These are phyloP conservation scores for Pandemis heparana DNA, from an alignment of 2,888 invertebrate species.

Conservation along the genomic window DNA sequence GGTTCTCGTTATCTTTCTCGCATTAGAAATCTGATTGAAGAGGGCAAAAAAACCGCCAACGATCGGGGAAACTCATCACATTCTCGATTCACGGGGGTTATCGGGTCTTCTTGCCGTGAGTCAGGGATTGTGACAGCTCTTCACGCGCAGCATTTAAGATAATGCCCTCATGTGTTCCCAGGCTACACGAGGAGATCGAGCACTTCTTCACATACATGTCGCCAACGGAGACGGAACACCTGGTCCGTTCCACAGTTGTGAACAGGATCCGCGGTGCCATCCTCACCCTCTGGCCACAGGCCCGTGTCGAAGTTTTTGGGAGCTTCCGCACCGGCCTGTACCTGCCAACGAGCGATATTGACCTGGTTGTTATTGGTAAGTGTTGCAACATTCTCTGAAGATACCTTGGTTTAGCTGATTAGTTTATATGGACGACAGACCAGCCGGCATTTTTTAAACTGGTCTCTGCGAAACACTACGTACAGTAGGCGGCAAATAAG, in stretches of 20 bases:
- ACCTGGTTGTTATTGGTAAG: slow-evolving; percentile 87
- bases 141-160: not conserved
- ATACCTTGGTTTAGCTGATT: too few species aligned
- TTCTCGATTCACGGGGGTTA: too few species aligned
- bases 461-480: too few species aligned
- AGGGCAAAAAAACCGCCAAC: too few species aligned
- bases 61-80: too few species aligned
- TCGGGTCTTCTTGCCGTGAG: too few species aligned
- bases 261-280: slow-evolving; percentile 95
- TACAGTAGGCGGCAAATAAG: too few species aligned
- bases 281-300: slow-evolving; percentile 95
- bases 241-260: slow-evolving; percentile 95
- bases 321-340: slow-evolving; percentile 99
- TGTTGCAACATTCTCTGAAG: slow-evolving; percentile 29
- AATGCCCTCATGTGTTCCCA: slow-evolving; percentile 66
- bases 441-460: too few species aligned
- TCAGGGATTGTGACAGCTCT: too few species aligned
- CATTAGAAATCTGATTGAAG: too few species aligned
- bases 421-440: too few species aligned
- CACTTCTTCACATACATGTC: slow-evolving; percentile 98
- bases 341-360: slow-evolving; percentile 96
- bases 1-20: too few species aligned
- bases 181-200: slow-evolving; percentile 98
- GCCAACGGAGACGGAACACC: slow-evolving; percentile 96
- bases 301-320: slow-evolving; percentile 98